Base-by-base conservation (phyloP, 2,797 vertebrate species). In the Pelobates cultripes region DNA sequence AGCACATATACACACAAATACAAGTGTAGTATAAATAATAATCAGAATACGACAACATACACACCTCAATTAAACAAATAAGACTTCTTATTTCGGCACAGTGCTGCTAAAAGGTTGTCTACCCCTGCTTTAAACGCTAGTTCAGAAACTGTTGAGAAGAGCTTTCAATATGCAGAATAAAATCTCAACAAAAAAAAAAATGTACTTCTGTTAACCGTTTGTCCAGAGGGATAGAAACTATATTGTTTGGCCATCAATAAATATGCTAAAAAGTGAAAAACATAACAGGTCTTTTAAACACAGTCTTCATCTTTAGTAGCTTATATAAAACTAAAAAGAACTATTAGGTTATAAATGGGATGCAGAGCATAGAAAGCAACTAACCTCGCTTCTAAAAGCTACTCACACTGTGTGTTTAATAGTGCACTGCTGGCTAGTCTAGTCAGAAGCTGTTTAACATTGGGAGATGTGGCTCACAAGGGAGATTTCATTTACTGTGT, bases 401-500 rank as follows among this genome's bases (percentile, higher is more conserved):
- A 28, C 68, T 76, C 73, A 64, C 13, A 70, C 67, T n/a, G 73
- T 55, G 47, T 44, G 67, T 66, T 76, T 81, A 81, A 75, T 75
- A 70, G 73, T 17, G 57, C 57, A 53, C 73, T 71, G 55, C 73
- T 47, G 67, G 40, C 60, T 44, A 17, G 70, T 67, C 63, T 73
- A 73, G 79, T 70, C 72, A 63, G 73, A 45, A 63, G 66, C 73
- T 70, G 43, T 63, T 75, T 81, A 75, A 63, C 73, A 40, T 15
- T n/a, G 57, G 55, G 43, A 81, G 73, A 81, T 75, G 73, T 75
- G 73, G 43, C 64, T 81, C 79, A 63, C 67, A 63, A 42, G 73
- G 51, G 73, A 81, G 13, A 70, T 75, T 70, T 43, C 55, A 75
- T 79, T 79, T 73, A 73, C 53, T 17, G 7, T 45, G 68, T 73